phyloP scores from a whole-genome alignment of 2,888 invertebrate species.

The Drosophila borealis region DNA sequence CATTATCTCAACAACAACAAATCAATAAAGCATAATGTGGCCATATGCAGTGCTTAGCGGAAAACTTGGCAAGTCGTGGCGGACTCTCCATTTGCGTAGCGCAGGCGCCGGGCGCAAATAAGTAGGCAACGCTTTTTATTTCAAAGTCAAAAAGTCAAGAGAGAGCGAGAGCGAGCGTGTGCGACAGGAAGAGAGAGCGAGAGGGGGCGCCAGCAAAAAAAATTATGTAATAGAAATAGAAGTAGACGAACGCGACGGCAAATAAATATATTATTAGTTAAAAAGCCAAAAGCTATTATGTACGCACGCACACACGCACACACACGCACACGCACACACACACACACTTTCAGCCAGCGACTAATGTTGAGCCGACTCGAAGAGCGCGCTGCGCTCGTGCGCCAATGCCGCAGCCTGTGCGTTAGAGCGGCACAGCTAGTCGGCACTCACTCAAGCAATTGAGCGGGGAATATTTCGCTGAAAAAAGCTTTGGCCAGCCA shows the following conservation, averaged over 20 bases:
- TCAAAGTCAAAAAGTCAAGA: slow-evolving; percentile 75
- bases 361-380: slow-evolving; percentile 1
- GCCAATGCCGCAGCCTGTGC: background rate
- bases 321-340: background rate
- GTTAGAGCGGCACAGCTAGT: slow-evolving; percentile 51
- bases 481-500: slow-evolving; percentile 38
- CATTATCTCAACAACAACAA: slow-evolving; percentile 55
- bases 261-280: slow-evolving; percentile 73
- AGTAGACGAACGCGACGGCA: slow-evolving; percentile 58
- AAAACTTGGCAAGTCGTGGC: slow-evolving; percentile 3
- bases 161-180: slow-evolving; percentile 29
- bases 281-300: slow-evolving; percentile 60
- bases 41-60: slow-evolving; percentile 33
- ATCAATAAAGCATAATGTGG: slow-evolving; percentile 63
- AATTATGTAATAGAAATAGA: slow-evolving; percentile 69
- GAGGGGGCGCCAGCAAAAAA: slow-evolving; percentile 25
- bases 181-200: background rate
- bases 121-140: slow-evolving; percentile 73
- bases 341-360: background rate
- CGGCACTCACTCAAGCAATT: slow-evolving; percentile 20
- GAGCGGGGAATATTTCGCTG: slow-evolving; percentile 13
- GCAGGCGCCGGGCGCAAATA: slow-evolving; percentile 67
- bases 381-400: background rate
- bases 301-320: slow-evolving; percentile 32
- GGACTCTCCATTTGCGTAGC: slow-evolving; percentile 32